These are phyloP conservation scores for Drosophila setifemur DNA, from an alignment of 1,140 invertebrate genomes.

Conservation along the genomic window DNA sequence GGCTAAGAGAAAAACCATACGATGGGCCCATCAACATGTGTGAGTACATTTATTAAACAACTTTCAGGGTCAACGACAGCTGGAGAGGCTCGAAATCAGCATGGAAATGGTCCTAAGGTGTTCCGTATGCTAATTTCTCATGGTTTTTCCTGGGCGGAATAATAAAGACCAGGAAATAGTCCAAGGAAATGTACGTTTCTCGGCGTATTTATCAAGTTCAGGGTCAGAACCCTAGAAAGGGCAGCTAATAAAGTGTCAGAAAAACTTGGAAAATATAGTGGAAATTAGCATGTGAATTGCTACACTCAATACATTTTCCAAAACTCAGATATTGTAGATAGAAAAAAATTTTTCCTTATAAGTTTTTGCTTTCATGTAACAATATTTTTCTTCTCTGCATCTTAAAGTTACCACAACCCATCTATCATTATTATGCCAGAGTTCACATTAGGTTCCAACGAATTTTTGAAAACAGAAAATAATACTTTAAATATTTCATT, in stretches of 20 bases:
- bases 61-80: conserved; percentile 50
- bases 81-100: conserved; percentile 21
- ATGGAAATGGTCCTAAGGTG: conserved; percentile 28
- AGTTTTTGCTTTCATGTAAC: too few species aligned
- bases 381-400: too few species aligned
- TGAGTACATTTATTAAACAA: conserved; percentile 79
- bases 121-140: conserved; percentile 31
- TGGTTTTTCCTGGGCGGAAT: conserved; percentile 4
- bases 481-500: not conserved
- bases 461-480: too few species aligned
- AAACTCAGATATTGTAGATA: too few species aligned
- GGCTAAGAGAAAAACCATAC: conserved; percentile 6
- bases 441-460: not conserved
- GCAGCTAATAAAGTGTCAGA: not conserved
- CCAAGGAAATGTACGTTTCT: conserved; percentile 11
- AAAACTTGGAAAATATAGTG: not conserved
- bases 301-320: not conserved
- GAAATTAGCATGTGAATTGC: not conserved
- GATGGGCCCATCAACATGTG: conserved; percentile 57
- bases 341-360: too few species aligned
- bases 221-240: conserved; percentile 1
- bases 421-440: too few species aligned
- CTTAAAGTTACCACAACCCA: too few species aligned
- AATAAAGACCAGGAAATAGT: conserved; percentile 15
- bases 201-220: conserved; percentile 35